Evolutionary conservation across 2,888 invertebrate species (phyloP).

Genomic region (Epinotia ramella): DNA sequence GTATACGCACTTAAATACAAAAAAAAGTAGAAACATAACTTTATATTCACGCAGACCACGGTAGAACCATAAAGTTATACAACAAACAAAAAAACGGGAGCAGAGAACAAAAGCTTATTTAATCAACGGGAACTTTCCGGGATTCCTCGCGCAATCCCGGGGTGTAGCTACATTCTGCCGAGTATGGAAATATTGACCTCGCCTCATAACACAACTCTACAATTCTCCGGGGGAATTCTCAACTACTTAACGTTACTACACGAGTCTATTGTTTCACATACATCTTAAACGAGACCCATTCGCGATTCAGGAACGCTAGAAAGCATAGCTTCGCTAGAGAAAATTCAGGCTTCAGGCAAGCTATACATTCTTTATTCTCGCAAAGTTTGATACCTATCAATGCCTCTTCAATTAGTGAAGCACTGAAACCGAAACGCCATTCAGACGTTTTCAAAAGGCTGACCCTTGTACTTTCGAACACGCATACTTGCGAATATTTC

Average conservation of each 20-base stretch:
- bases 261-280: constrained; percentile 28
- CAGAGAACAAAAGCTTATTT: constrained; percentile 28
- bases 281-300: constrained; percentile 26
- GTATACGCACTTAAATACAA: too few species aligned
- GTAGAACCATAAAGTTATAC: neutral
- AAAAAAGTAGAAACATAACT: too few species aligned
- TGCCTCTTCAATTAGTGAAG: constrained; percentile 12
- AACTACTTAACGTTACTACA: constrained; percentile 8
- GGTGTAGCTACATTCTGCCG: constrained; percentile 10
- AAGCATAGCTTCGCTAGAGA: neutral
- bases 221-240: constrained; percentile 10
- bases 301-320: neutral
- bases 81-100: neutral
- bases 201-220: constrained; percentile 14
- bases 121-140: constrained; percentile 26
- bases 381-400: constrained; percentile 8
- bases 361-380: constrained; percentile 8
- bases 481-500: neutral
- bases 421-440: neutral
- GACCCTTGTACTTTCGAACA: constrained; percentile 19
- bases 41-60: neutral
- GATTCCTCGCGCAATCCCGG: constrained; percentile 19
- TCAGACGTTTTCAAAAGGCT: constrained; percentile 16
- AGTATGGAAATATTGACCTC: constrained; percentile 43
- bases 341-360: neutral